Evolutionary conservation across 2,888 invertebrate species (phyloP).

Genomic region (Cephonodes hylas): DNA sequence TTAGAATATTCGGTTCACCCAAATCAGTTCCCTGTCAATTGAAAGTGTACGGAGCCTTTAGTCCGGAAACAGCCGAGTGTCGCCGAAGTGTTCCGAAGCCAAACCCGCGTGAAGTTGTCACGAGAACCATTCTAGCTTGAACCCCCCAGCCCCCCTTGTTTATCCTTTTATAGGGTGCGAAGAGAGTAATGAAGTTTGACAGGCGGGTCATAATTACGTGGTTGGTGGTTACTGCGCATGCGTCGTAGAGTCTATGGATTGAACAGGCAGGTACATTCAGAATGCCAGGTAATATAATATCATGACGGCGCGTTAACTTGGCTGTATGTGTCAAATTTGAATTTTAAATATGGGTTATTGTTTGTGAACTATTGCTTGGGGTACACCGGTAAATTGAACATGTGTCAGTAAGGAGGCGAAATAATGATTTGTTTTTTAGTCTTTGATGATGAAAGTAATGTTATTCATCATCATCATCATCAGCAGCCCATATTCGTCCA

Average conservation of each 20-base stretch:
- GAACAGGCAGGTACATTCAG: conserved; percentile 4
- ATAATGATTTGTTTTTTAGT: neutral
- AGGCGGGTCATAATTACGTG: conserved; percentile 36
- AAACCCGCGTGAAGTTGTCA: conserved; percentile 50
- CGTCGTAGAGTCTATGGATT: conserved; percentile 44
- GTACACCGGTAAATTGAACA: neutral
- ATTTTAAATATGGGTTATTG: neutral
- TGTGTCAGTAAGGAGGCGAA: neutral
- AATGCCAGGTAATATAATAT: conserved; percentile 4
- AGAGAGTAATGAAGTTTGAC: conserved; percentile 31
- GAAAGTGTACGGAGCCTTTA: conserved; percentile 40
- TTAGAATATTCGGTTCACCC: neutral
- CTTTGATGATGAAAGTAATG: no score
- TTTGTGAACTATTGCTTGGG: no score
- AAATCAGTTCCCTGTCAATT: conserved; percentile 34
- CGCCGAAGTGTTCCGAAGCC: conserved; percentile 39
- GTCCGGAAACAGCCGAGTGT: conserved; percentile 40
- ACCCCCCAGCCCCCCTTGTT: conserved; percentile 26
- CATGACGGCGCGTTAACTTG: neutral
- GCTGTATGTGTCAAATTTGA: neutral
- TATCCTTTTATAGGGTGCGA: conserved; percentile 30
- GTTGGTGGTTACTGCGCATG: conserved; percentile 44
- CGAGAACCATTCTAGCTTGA: conserved; percentile 35
- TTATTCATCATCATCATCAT: no score
- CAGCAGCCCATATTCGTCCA: no score